Evolutionary conservation across 1,140 invertebrate species (phyloP), one percentile per base, ranked within the genome.

Genomic region (Euwallacea similis): DNA sequence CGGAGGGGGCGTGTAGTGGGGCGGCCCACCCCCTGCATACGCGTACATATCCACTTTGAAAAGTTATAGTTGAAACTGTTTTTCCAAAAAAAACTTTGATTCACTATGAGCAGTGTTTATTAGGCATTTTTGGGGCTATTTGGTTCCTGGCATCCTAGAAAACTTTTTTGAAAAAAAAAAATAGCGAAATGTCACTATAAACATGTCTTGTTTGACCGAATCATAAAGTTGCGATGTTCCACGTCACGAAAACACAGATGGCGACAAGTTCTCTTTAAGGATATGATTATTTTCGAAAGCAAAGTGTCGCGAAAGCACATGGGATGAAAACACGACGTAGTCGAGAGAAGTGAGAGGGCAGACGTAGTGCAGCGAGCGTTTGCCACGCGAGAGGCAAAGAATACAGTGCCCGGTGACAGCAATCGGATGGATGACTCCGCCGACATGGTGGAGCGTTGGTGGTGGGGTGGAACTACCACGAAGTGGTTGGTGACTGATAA

Each of bases 1-100:
- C 46, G 85, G 81, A 55, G 84, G 85, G 71, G 84, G 79, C 75
- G 83, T 82, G 76, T 85, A 86, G 74, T 86, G 85, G 72, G 85
- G 83, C 53, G 82, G 84, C 70, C 85, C 85, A 77, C 84, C 85
- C 76, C 83, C 85, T 61, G 74, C 74, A 81, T 86, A 86, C 79
- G 80, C 78, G 80, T 81, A 81, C 79, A 81, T 82, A 79, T 81
- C 80, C 78, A 80, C 76, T 74, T 55, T 76, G 59, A 21, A 55
- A 33, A 42, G 15, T n/a, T 68, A 7, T 46, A 9, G 3, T 7
- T 58, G 9, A 15, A 50, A 64, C 10, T 61, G 55, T 16, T 61
- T 42, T 56, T 15, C 3, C 9, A 56, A 50, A 10, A 11, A 50
- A 50, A 50, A 50, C 21, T 33, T 33, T 33, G 21, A 33, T 33